These are phyloP conservation scores for Omphaloscelis lunosa DNA, from an alignment of 2,888 invertebrate species.

Conservation along the genomic window DNA sequence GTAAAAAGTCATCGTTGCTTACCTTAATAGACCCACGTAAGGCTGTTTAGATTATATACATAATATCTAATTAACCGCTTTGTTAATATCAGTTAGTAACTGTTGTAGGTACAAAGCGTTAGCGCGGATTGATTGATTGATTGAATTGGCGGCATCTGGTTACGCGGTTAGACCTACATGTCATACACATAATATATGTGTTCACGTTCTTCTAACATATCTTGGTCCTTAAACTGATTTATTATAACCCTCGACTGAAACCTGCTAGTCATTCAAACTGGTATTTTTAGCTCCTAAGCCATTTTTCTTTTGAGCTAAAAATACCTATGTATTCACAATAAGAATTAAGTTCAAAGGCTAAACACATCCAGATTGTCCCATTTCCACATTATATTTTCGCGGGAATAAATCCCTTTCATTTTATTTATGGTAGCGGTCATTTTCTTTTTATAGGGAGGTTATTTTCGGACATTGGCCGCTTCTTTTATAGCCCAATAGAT, in stretches of 20 bases:
- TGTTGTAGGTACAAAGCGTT: constrained; percentile 16
- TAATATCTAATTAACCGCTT: constrained; percentile 5
- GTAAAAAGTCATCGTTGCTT: neutral
- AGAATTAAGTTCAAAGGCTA: constrained; percentile 4
- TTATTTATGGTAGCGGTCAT: constrained; percentile 51
- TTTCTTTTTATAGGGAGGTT: constrained; percentile 47
- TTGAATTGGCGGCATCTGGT: constrained; percentile 30
- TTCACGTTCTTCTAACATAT: neutral
- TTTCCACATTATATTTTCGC: constrained; percentile 19
- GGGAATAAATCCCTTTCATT: constrained; percentile 43
- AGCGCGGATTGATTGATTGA: constrained; percentile 43
- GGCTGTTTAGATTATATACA: neutral
- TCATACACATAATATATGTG: neutral
- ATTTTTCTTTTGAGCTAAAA: neutral
- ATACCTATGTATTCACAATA: constrained; percentile 8
- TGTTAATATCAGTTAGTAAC: constrained; percentile 20
- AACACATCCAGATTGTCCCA: constrained; percentile 10
- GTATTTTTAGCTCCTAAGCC: neutral
- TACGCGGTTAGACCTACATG: constrained; percentile 1
- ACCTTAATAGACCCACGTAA: neutral
- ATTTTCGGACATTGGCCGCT: constrained; percentile 37
- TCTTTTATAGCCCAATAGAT: constrained; percentile 40
- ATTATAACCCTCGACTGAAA: neutral
- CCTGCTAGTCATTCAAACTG: neutral
- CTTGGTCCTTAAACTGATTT: neutral